A percentile compares a stretch with the other conserved stretches of the same genome.
phyloP scores from a whole-genome alignment of 2,888 invertebrate genomes.

The Leuctra nigra region DNA sequence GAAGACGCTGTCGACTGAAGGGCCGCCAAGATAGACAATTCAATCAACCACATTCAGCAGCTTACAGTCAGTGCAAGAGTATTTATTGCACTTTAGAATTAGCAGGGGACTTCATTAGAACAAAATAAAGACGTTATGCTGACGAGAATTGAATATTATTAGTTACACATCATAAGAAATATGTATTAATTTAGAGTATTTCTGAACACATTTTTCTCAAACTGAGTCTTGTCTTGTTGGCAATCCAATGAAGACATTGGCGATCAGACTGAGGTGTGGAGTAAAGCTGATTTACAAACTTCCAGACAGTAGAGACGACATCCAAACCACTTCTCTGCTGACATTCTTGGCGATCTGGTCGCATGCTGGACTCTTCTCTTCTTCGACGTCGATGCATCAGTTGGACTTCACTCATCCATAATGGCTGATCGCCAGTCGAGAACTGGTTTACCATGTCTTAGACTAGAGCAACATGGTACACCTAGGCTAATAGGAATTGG shows the following conservation, averaged over 20 bases:
- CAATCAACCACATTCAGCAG: too few species aligned
- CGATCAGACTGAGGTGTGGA: neutral
- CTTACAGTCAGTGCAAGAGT: too few species aligned
- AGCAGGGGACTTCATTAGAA: too few species aligned
- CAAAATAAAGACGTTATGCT: too few species aligned
- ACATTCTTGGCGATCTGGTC: neutral
- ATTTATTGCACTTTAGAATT: too few species aligned
- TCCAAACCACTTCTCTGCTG: neutral
- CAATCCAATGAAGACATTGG: slow-evolving; percentile 4
- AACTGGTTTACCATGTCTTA: neutral
- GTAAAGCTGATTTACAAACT: slow-evolving; percentile 7
- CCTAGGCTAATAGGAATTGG: slow-evolving; percentile 6
- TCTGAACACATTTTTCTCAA: too few species aligned
- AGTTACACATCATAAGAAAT: too few species aligned
- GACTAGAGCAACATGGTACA: slow-evolving; percentile 1
- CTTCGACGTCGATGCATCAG: neutral
- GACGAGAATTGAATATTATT: too few species aligned
- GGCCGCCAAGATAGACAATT: too few species aligned
- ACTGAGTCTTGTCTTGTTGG: too few species aligned
- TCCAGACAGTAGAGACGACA: neutral
- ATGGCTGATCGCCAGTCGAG: neutral
- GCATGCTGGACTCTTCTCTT: neutral
- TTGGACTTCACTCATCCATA: neutral
- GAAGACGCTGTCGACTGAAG: too few species aligned
- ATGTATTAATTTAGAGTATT: too few species aligned